Base-by-base conservation (phyloP, 2,888 invertebrate genomes). In the Peribatodes rhomboidaria region DNA sequence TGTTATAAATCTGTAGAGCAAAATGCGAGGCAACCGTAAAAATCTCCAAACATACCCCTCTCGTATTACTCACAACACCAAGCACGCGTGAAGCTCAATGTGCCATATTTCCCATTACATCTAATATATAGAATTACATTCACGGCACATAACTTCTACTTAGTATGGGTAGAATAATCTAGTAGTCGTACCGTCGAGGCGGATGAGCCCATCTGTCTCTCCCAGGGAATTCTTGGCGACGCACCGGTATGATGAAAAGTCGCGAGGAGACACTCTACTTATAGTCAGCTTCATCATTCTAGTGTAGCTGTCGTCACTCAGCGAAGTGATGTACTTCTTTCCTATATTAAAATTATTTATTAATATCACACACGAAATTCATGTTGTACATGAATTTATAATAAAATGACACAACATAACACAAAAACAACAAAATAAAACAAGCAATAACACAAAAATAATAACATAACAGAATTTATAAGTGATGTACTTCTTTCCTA, bases 201-300 rank as follows among this genome's bases (percentile, higher is more conserved):
- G 97, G 84, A 98, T 98, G 78, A 97, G 95, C 52, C 98, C 98
- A 87, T 98, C 98, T 42, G 98, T 98, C 87, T 97, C 97, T 62
- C 98, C 98, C 39, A 97, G 94, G 44, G 98, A 98, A 89, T 98
- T 98, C 92, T 98, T 98, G 57, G 98, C 98, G 69, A 98, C 97
- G 86, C 98, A 98, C 86, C 97, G 96, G 94, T 98, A 98, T 58
- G 97, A 97, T 64, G 97, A 97, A 85, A 97, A 98, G 89, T 98
- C 98, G 77, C 94, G 95, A 67, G 94, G 93, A 55, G 96, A 95
- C 71, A 98, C 96, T 86, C 96, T 96, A 64, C 97, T 95, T 85
- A 98, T 97, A 91, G 97, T 98, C 83, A 98, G 94, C 94, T 96
- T 96, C 98, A 98, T 98, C 93, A 96, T 97, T 85, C 97, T 96